These are phyloP conservation scores for Porites lobata DNA, from an alignment of 92 coral and sea anemone species.

Conservation along the genomic window DNA sequence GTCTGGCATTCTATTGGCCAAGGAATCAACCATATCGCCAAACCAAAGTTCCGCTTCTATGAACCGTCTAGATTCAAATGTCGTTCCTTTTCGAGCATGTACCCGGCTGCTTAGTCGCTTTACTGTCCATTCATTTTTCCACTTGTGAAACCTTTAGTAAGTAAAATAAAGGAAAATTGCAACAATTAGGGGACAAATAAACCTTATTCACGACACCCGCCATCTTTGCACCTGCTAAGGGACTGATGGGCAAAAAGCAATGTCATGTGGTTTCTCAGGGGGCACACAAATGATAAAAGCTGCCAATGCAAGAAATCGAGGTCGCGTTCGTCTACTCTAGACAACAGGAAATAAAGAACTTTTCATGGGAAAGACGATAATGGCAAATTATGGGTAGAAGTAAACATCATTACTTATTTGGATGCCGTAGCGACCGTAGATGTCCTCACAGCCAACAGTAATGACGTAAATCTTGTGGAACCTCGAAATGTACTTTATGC, in stretches of 20 bases:
- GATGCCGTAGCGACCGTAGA: no score
- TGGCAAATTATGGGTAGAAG: no score
- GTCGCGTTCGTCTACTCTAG: no score
- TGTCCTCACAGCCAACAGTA: no score
- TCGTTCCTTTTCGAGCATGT: constrained; percentile 13
- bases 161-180: not conserved
- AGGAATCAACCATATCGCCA: not conserved
- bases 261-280: not conserved
- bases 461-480: not conserved
- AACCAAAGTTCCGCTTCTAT: constrained; percentile 50
- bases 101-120: not conserved
- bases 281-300: no score
- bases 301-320: no score
- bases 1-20: constrained; percentile 48
- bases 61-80: not conserved
- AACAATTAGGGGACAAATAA: not conserved
- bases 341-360: no score
- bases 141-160: not conserved
- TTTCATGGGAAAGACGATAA: no score
- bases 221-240: not conserved
- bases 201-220: no score
- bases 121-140: not conserved
- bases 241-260: not conserved
- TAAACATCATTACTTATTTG: no score
- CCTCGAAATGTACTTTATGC: no score